These are phyloP conservation scores for Hippasteria phrygiana DNA, from an alignment of 53 echinoderm and acorn worm species.

Conservation along the genomic window DNA sequence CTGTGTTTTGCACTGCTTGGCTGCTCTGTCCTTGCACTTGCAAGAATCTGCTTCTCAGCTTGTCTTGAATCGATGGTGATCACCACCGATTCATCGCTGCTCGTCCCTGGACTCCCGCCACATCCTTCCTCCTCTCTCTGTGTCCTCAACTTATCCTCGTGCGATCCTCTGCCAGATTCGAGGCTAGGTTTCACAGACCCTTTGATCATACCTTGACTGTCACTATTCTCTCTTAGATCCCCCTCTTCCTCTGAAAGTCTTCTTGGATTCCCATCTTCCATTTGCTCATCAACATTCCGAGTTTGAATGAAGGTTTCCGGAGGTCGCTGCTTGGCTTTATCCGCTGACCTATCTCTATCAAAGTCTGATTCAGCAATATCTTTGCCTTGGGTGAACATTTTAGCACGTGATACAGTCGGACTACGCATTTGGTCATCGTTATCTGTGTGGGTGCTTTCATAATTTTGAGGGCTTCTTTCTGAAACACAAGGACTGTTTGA, in stretches of 20 bases:
- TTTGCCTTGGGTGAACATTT: background rate
- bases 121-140: background rate
- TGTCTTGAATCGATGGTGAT: constrained; percentile 72
- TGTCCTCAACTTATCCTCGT: background rate
- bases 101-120: constrained; percentile 10
- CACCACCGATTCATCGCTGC: constrained; percentile 68
- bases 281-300: background rate
- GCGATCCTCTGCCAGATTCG: background rate
- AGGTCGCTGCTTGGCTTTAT: no score
- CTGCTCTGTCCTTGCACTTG: background rate
- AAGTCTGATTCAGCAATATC: background rate
- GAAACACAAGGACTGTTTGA: background rate
- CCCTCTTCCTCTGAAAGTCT: background rate
- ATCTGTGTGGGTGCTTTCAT: no score
- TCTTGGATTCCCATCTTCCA: background rate
- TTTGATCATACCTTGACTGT: background rate
- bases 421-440: background rate
- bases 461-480: background rate
- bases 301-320: background rate
- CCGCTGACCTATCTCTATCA: background rate
- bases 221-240: background rate
- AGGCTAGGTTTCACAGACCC: no score
- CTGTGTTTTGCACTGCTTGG: background rate
- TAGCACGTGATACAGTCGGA: background rate
- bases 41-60: constrained; percentile 54